Conservation (phyloP, 2,888 invertebrate genomes). For the Sepiola atlantica region DNA sequence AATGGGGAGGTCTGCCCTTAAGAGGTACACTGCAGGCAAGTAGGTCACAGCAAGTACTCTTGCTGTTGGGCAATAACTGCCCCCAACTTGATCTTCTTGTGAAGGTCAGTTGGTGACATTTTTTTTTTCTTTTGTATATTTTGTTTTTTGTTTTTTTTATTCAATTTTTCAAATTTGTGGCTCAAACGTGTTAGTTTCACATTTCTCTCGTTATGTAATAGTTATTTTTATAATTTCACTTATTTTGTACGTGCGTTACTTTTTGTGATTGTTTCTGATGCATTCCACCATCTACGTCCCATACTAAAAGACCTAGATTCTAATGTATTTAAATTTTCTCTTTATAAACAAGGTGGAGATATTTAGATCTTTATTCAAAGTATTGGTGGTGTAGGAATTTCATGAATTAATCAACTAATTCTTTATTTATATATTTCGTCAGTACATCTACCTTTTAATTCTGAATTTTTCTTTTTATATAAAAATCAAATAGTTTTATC, state of each 20-base stretch:
- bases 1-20: background rate
- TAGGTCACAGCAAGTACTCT: conserved; percentile 47
- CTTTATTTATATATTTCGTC: no score
- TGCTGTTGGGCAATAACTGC: conserved; percentile 43
- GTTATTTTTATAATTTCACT: background rate
- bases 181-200: background rate
- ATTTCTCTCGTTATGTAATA: background rate
- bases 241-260: background rate
- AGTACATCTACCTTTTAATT: no score
- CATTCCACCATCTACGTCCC: background rate
- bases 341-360: no score
- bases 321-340: no score
- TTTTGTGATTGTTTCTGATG: background rate
- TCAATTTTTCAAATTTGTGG: background rate
- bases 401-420: no score
- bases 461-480: no score
- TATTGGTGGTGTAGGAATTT: no score
- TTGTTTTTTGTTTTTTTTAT: background rate
- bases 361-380: no score
- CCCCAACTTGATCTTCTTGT: conserved; percentile 33
- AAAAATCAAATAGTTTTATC: no score
- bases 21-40: background rate
- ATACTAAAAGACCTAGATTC: no score
- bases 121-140: background rate
- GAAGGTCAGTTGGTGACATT: background rate